Evolutionary conservation across 2,113 vertebrate species (phyloP).

Genomic region (Himantopus leucocephalus): DNA sequence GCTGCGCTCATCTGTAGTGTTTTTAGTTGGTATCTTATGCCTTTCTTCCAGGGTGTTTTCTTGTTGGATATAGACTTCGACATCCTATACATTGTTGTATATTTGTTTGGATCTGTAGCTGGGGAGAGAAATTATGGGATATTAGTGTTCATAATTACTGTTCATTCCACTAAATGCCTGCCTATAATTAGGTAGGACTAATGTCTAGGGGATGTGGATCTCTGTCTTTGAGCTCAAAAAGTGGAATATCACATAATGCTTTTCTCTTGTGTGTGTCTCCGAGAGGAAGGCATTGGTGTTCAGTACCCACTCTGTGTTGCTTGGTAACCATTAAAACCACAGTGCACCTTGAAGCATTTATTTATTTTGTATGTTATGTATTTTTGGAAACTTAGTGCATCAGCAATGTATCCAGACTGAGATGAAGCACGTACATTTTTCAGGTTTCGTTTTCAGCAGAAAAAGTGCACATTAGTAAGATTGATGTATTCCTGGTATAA

Average conservation of each 20-base stretch:
- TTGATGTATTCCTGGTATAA: constrained; percentile 19
- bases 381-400: constrained; percentile 37
- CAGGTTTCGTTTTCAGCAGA: constrained; percentile 11
- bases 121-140: not conserved
- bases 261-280: not conserved
- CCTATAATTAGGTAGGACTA: not conserved
- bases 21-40: not conserved
- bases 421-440: not conserved
- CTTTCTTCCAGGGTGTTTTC: not conserved
- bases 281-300: not conserved
- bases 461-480: not conserved
- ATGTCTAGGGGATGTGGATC: not conserved
- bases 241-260: not conserved
- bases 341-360: not conserved
- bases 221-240: not conserved
- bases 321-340: constrained; percentile 54
- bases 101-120: not conserved
- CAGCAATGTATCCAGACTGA: not conserved
- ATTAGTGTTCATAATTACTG: not conserved
- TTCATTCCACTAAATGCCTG: not conserved
- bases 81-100: not conserved
- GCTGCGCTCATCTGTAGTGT: not conserved
- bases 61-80: not conserved
- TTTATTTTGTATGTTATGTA: not conserved
- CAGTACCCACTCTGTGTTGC: constrained; percentile 12